Evolutionary conservation across 2,113 vertebrate species (phyloP).

Genomic region (Seriola aureovittata): DNA sequence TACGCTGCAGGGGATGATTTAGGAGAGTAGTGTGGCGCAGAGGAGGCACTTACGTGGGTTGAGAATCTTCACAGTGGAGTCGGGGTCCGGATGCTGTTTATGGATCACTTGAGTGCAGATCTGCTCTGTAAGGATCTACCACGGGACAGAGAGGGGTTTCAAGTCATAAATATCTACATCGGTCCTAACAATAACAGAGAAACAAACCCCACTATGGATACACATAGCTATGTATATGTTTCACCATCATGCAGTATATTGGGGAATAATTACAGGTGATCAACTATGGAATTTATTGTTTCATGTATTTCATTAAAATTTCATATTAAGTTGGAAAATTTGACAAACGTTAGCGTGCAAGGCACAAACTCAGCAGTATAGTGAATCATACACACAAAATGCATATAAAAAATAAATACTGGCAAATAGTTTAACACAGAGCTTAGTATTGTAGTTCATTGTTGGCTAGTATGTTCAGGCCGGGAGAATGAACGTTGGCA

Average conservation of each 20-base stretch:
- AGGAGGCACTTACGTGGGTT: conserved; percentile 94
- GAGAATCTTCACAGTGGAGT: conserved; percentile 97
- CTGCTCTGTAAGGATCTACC: conserved; percentile 96
- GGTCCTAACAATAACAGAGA: conserved; percentile 52
- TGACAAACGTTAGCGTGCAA: neutral
- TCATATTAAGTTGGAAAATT: neutral
- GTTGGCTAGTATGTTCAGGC: neutral
- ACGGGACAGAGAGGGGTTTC: conserved; percentile 51
- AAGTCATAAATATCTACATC: conserved; percentile 64
- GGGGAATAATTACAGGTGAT: conserved; percentile 36
- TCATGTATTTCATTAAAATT: neutral
- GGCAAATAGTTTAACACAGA: neutral
- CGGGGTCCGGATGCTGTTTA: conserved; percentile 98
- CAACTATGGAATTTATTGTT: conserved; percentile 6
- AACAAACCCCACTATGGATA: conserved; percentile 39
- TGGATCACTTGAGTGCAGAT: conserved; percentile 98
- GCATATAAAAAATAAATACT: neutral
- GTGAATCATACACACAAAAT: neutral
- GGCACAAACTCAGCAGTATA: neutral
- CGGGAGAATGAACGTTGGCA: neutral
- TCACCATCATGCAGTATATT: neutral
- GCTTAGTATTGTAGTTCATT: neutral
- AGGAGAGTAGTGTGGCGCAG: conserved; percentile 50
- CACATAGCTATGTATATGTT: conserved; percentile 17
- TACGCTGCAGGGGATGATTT: conserved; percentile 67